These are phyloP conservation scores for Xiphophorus maculatus DNA, from an alignment of 2,113 vertebrate genomes.

Conservation along the genomic window DNA sequence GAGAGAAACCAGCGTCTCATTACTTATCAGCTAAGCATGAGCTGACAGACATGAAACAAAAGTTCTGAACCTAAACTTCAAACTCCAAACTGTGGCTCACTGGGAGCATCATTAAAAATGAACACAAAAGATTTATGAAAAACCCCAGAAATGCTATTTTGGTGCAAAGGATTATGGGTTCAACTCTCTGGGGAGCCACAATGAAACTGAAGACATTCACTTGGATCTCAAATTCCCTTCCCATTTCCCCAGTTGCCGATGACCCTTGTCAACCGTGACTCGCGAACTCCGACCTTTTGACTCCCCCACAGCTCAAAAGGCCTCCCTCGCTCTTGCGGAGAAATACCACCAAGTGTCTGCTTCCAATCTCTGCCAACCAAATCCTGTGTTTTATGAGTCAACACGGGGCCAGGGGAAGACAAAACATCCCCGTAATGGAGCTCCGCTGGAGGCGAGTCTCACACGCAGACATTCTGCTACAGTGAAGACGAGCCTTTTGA, in stretches of 20 bases:
- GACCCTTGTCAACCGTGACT: slow-evolving; percentile 49
- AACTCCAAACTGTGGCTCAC: not conserved
- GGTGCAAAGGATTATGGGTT: not conserved
- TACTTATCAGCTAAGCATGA: slow-evolving; percentile 30
- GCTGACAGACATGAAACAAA: slow-evolving; percentile 6
- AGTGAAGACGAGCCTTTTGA: slow-evolving; percentile 30
- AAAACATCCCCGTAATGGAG: slow-evolving; percentile 63
- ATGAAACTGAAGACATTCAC: slow-evolving; percentile 57
- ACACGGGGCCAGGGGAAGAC: slow-evolving; percentile 52
- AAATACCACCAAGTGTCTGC: slow-evolving; percentile 43
- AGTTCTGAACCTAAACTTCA: not conserved
- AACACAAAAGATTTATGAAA: not conserved
- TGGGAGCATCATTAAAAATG: not conserved
- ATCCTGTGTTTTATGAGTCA: slow-evolving; percentile 57
- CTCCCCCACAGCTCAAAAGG: slow-evolving; percentile 41
- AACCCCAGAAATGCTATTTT: slow-evolving; percentile 13
- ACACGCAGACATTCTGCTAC: slow-evolving; percentile 45
- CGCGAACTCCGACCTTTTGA: slow-evolving; percentile 58
- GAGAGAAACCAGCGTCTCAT: slow-evolving; percentile 31
- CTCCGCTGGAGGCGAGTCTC: slow-evolving; percentile 51
- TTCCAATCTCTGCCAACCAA: slow-evolving; percentile 59
- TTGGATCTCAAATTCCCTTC: slow-evolving; percentile 29
- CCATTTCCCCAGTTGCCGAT: slow-evolving; percentile 27
- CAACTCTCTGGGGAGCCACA: slow-evolving; percentile 16
- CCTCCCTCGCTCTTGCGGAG: slow-evolving; percentile 43